phyloP scores from a whole-genome alignment of 2,113 vertebrate species.

The Grantiella picta region DNA sequence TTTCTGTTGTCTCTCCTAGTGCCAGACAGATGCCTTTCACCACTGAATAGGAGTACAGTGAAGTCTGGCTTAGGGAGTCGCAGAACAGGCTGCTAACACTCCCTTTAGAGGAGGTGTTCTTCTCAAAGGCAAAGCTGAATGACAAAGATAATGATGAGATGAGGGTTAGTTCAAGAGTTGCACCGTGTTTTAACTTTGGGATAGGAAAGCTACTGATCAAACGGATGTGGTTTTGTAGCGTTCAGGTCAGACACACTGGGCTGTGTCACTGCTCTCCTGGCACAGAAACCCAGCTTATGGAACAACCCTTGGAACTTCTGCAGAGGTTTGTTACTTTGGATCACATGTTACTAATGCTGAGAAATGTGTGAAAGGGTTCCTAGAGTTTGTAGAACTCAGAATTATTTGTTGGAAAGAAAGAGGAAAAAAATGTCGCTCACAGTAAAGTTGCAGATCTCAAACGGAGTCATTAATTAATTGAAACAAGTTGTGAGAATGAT shows the following conservation, averaged over 20 bases:
- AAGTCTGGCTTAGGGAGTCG: neutral
- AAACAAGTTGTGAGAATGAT: neutral
- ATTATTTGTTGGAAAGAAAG: neutral
- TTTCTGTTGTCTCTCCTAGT: neutral
- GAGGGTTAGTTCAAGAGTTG: neutral
- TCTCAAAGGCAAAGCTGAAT: neutral
- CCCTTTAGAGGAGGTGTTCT: neutral
- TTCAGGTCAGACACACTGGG: neutral
- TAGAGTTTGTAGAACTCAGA: neutral
- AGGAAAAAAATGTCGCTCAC: neutral
- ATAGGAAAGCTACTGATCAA: neutral
- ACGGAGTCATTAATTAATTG: neutral
- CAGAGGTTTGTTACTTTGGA: neutral
- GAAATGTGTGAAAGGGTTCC: neutral
- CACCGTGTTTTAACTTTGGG: neutral
- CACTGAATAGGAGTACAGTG: neutral
- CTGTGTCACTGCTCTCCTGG: neutral
- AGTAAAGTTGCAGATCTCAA: neutral
- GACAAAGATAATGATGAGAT: neutral
- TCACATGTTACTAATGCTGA: neutral
- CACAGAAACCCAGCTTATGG: neutral
- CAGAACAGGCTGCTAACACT: neutral
- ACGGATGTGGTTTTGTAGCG: neutral
- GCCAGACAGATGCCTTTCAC: slow-evolving; percentile 14
- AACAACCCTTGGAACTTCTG: neutral